These are phyloP conservation scores for Lithosia quadra DNA, from an alignment of 2,888 invertebrate species.

Conservation along the genomic window DNA sequence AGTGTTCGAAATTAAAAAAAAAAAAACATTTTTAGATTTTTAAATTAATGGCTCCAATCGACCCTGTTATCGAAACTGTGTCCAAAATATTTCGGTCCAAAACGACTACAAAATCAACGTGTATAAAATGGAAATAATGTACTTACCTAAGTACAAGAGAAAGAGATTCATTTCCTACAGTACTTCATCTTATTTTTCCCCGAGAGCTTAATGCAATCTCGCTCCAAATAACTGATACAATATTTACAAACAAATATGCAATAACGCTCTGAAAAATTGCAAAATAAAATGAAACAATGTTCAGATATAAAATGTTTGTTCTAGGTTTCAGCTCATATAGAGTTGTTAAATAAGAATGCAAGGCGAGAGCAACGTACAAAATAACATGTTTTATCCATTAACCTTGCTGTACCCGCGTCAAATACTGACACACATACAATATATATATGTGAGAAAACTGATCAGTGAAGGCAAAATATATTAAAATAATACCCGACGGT, in stretches of 20 bases:
- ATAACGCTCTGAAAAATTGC: neutral
- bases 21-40: too few relatives aligned
- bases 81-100: too few relatives aligned
- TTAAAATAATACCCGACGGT: too few relatives aligned
- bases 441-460: too few relatives aligned
- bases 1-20: too few relatives aligned
- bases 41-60: too few relatives aligned
- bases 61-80: too few relatives aligned
- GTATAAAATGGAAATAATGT: too few relatives aligned
- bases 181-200: neutral
- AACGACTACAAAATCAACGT: too few relatives aligned
- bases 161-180: neutral
- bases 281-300: neutral
- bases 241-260: neutral
- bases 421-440: neutral
- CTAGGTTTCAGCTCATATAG: neutral
- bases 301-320: neutral
- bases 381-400: conserved; percentile 4
- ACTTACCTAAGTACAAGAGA: neutral
- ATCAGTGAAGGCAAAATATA: too few relatives aligned
- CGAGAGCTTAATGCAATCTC: neutral
- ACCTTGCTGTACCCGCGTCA: neutral
- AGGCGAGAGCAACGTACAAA: neutral
- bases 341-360: neutral
- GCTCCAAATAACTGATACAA: neutral